Base-by-base conservation (phyloP, 2,113 vertebrate species). In the Astur gentilis region DNA sequence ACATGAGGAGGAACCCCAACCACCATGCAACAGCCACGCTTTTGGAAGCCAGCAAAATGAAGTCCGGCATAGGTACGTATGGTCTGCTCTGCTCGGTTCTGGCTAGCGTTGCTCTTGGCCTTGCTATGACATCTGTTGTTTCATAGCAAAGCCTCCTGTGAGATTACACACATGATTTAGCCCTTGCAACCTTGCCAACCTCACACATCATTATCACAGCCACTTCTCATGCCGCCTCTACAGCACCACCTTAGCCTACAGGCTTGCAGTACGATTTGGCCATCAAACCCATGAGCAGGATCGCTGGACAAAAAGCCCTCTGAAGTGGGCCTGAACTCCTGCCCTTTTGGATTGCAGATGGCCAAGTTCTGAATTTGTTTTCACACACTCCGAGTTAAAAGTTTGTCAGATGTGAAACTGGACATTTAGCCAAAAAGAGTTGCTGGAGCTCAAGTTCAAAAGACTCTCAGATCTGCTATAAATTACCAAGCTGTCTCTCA, bases 1-100 rank as follows among this genome's bases (percentile, higher is more conserved):
- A 47, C 12, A 0, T 2, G 9, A 62, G 32, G 60, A 90, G 19
- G 34, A 50, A 49, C 21, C 58, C 18, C 1, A 0, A 57, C 21
- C 36, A 55, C 66, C 67, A 16, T 4, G 31, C 44, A 55, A 44
- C 31, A 10, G 1, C 58, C 73, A 15, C 2, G 44, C 38, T 79
- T 54, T 70, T 54, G 32, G 31, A 47, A 80, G 40, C 66, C 80
- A 65, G 21, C 10, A 16, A 55, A 66, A 73, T 0, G 0, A 58
- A 64, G 7, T 10, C 64, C 65, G 58, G 50, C 80, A 26, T n/a
- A 83, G 67, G 49, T 77, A 45, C 0, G 0, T 3, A 18, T 2
- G 4, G 71, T 19, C 66, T 45, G 58, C 61, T 71, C 57, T 7
- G n/a, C 62, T 83, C 12, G 4, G 26, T 49, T 38, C 80, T 91